Percentiles rank a stretch among this genome's conserved stretches.
phyloP scores from a whole-genome alignment of 2,797 vertebrate species.

The Hephaestus fuliginosus region DNA sequence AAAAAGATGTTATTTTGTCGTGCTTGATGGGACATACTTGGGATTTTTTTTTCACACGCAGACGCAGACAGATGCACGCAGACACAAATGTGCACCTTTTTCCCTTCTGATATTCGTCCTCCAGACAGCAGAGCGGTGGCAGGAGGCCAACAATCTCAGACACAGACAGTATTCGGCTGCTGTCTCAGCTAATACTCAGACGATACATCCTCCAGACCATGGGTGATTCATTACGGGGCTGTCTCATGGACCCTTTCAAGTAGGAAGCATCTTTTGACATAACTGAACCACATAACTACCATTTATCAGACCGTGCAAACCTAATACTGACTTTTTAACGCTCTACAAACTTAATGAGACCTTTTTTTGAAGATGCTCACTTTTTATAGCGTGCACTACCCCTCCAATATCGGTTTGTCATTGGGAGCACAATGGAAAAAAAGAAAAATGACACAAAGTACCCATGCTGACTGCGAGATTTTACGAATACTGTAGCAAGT shows the following conservation, averaged over 20 bases:
- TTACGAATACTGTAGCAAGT: constrained; percentile 12
- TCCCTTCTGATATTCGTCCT: constrained; percentile 30
- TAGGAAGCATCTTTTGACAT: constrained; percentile 11
- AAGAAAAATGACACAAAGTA: constrained; percentile 12
- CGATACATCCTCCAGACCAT: constrained; percentile 64
- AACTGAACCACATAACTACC: constrained; percentile 18
- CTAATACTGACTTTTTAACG: neutral
- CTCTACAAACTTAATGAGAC: neutral
- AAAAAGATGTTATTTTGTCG: constrained; percentile 23
- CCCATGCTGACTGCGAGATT: neutral
- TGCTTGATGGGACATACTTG: neutral
- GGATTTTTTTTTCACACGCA: neutral
- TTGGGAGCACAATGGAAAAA: neutral
- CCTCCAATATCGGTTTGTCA: neutral
- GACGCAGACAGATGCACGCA: neutral
- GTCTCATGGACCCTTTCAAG: constrained; percentile 32
- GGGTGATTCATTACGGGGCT: constrained; percentile 63
- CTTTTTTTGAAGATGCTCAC: neutral
- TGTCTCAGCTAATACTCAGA: constrained; percentile 61
- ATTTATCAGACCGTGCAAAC: constrained; percentile 1
- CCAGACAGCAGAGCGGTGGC: constrained; percentile 50
- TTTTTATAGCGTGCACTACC: neutral
- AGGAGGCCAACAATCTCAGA: constrained; percentile 66
- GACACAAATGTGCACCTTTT: constrained; percentile 17
- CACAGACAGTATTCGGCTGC: constrained; percentile 60